Evolutionary conservation across 2,113 vertebrate species (phyloP).

Genomic region (Pampusana beccarii): DNA sequence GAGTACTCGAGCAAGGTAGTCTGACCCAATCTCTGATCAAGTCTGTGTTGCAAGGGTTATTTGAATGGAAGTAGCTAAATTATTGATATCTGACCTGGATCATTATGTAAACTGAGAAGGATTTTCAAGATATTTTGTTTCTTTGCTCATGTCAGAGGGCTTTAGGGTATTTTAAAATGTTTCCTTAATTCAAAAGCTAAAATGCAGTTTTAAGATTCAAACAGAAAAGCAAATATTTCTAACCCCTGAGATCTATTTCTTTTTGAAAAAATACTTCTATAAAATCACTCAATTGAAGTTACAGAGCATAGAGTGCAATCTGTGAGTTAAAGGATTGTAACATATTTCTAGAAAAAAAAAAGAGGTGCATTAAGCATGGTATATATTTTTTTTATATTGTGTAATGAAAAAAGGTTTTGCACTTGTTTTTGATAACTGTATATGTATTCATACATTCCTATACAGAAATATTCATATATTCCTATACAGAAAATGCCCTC

Average conservation of each 20-base stretch:
- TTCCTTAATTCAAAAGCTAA: background rate
- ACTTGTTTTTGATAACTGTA: background rate
- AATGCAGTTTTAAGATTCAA: background rate
- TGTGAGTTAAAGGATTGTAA: background rate
- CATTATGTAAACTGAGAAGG: background rate
- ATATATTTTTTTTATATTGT: background rate
- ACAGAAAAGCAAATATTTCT: background rate
- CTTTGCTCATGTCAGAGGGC: background rate
- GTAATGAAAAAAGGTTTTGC: background rate
- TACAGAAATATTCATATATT: background rate
- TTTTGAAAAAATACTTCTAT: background rate
- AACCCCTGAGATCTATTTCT: background rate
- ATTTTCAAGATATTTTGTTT: background rate
- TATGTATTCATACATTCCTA: background rate
- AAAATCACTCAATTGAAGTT: background rate
- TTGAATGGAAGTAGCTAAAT: background rate
- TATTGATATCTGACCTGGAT: background rate
- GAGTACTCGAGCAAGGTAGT: background rate
- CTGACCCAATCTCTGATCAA: background rate
- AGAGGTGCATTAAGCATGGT: background rate
- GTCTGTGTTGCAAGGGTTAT: background rate
- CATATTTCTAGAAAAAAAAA: background rate
- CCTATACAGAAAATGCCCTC: background rate
- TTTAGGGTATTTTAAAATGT: background rate
- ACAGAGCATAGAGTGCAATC: background rate